Percentiles rank a stretch among this genome's conserved stretches.
phyloP scores from a whole-genome alignment of 1,140 invertebrate genomes.

The Carposina sasakii region DNA sequence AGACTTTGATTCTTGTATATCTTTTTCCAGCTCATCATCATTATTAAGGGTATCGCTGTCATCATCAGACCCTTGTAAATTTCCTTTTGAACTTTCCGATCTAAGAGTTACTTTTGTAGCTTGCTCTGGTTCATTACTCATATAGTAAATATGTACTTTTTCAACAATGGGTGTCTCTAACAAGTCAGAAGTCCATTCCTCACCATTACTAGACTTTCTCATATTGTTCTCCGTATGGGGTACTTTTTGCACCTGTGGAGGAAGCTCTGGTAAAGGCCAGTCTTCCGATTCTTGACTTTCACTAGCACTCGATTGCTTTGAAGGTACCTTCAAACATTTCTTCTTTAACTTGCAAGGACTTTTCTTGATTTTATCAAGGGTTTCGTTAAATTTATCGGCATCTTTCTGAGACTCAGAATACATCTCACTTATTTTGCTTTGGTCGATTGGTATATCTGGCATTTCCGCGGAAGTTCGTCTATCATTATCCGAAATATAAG shows the following conservation, averaged over 20 bases:
- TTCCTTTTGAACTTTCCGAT: slow-evolving; percentile 74
- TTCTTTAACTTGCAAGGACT: slow-evolving; percentile 23
- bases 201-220: slow-evolving; percentile 75
- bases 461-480: slow-evolving; percentile 85
- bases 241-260: slow-evolving; percentile 36
- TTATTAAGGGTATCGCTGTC: slow-evolving; percentile 76
- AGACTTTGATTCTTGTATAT: slow-evolving; percentile 58
- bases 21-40: slow-evolving; percentile 70
- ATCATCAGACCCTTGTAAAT: slow-evolving; percentile 72
- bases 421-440: slow-evolving; percentile 72
- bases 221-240: slow-evolving; percentile 42
- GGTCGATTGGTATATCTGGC: slow-evolving; percentile 85
- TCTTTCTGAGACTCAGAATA: slow-evolving; percentile 65
- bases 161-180: slow-evolving; percentile 79
- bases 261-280: slow-evolving; percentile 80
- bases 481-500: slow-evolving; percentile 83
- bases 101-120: slow-evolving; percentile 80
- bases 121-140: slow-evolving; percentile 81
- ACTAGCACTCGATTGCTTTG: slow-evolving; percentile 62
- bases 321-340: slow-evolving; percentile 25
- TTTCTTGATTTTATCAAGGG: slow-evolving; percentile 35
- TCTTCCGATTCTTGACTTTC: slow-evolving; percentile 80
- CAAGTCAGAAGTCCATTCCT: slow-evolving; percentile 84
- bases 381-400: slow-evolving; percentile 39
- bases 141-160: slow-evolving; percentile 88